These are phyloP conservation scores for Eueides isabella DNA, from an alignment of 1,140 invertebrate genomes.

Conservation along the genomic window DNA sequence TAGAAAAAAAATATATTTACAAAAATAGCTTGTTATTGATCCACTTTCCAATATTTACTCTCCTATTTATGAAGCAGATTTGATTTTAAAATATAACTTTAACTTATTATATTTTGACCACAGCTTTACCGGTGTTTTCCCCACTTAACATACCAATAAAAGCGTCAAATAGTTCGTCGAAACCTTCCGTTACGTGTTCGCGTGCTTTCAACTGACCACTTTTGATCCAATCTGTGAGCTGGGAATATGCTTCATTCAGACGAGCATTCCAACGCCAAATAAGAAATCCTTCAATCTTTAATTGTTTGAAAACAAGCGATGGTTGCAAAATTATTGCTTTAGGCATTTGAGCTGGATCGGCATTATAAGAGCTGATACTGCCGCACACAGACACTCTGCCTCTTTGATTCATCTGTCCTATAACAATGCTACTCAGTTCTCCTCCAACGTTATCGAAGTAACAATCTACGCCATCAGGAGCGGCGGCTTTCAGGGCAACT, in stretches of 20 bases:
- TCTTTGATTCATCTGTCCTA: constrained; percentile 83
- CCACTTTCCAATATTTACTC: no score
- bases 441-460: constrained; percentile 86
- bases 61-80: no score
- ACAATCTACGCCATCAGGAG: constrained; percentile 86
- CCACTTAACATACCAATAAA: constrained; percentile 83
- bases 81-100: neutral
- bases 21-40: no score
- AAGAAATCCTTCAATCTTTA: constrained; percentile 81
- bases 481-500: constrained; percentile 81
- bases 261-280: constrained; percentile 45
- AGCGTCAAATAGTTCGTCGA: constrained; percentile 84
- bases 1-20: no score
- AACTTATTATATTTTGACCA: constrained; percentile 77
- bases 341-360: constrained; percentile 44
- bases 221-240: constrained; percentile 79
- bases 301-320: constrained; percentile 69
- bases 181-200: constrained; percentile 83
- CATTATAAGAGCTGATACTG: constrained; percentile 82
- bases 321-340: constrained; percentile 80
- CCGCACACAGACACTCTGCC: constrained; percentile 85
- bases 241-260: constrained; percentile 73
- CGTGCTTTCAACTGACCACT: constrained; percentile 81
- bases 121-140: constrained; percentile 84
- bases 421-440: constrained; percentile 83